phyloP scores from a whole-genome alignment of 2,888 invertebrate species.

The Lasius platythorax region DNA sequence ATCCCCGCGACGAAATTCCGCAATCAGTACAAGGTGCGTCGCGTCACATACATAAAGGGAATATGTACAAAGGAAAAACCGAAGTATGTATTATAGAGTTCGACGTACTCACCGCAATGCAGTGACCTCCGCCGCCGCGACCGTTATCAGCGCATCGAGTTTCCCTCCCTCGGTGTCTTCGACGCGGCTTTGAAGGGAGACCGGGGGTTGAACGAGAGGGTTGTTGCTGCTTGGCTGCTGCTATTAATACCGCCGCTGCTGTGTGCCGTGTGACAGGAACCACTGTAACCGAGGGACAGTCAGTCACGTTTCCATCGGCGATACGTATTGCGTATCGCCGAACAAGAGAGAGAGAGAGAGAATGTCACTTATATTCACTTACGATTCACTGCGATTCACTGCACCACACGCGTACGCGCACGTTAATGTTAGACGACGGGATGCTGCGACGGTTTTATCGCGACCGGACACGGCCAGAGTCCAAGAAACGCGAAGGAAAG shows the following conservation, averaged over 20 bases:
- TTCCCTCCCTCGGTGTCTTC: constrained; percentile 72
- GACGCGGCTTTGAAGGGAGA: constrained; percentile 69
- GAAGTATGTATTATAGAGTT: constrained; percentile 37
- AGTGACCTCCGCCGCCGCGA: constrained; percentile 73
- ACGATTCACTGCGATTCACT: constrained; percentile 63
- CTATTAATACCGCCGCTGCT: constrained; percentile 66
- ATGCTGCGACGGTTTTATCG: constrained; percentile 33
- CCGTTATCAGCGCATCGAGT: constrained; percentile 75
- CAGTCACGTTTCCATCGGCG: constrained; percentile 69
- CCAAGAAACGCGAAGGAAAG: constrained; percentile 69
- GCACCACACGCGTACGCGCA: constrained; percentile 65
- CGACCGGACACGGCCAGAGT: constrained; percentile 38
- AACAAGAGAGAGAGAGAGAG: constrained; percentile 1
- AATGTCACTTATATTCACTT: constrained; percentile 53
- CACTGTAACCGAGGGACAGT: constrained; percentile 74
- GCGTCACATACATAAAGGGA: not conserved
- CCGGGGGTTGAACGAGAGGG: constrained; percentile 80
- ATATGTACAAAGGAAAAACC: not conserved
- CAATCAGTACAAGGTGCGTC: too few relatives aligned
- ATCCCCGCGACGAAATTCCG: not conserved
- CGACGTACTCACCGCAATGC: constrained; percentile 81
- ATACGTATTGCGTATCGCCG: constrained; percentile 45
- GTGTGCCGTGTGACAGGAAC: constrained; percentile 75
- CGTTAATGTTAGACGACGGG: constrained; percentile 44
- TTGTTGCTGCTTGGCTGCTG: constrained; percentile 55